These are phyloP conservation scores for Kryptolebias ocellatus DNA, from an alignment of 2,797 vertebrate species.

Conservation along the genomic window DNA sequence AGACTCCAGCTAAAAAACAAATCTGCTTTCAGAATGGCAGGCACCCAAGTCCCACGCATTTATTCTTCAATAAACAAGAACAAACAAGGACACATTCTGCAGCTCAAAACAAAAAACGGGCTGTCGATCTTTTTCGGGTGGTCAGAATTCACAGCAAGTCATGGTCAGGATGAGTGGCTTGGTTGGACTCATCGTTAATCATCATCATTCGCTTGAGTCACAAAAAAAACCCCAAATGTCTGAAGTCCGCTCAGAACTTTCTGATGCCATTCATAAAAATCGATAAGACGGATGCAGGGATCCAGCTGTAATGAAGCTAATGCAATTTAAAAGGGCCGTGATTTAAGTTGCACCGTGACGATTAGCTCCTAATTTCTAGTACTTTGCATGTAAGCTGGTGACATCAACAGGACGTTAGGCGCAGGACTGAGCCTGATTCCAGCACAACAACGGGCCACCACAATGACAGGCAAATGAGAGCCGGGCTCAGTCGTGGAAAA, in stretches of 20 bases:
- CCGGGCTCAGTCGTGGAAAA: slow-evolving; percentile 24
- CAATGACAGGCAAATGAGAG: slow-evolving; percentile 21
- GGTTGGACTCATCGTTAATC: neutral
- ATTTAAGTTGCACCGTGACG: slow-evolving; percentile 17
- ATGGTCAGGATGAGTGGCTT: slow-evolving; percentile 11
- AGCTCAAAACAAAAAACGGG: slow-evolving; percentile 32
- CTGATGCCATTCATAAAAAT: neutral
- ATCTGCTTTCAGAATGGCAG: slow-evolving; percentile 41
- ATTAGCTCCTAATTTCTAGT: slow-evolving; percentile 24
- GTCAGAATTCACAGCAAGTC: slow-evolving; percentile 38
- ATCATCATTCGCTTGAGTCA: too few species aligned
- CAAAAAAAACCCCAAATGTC: too few species aligned
- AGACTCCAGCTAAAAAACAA: neutral
- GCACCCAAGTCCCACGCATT: slow-evolving; percentile 57
- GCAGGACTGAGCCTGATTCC: neutral
- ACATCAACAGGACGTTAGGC: slow-evolving; percentile 14
- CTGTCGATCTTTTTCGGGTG: slow-evolving; percentile 8
- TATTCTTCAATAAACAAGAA: neutral
- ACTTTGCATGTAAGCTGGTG: slow-evolving; percentile 36
- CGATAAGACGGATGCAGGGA: neutral
- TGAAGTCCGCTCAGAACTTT: neutral
- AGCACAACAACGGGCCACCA: neutral
- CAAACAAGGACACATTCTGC: too few species aligned
- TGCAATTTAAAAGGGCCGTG: slow-evolving; percentile 8
- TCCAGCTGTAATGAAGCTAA: slow-evolving; percentile 5